A percentile compares a stretch with the other conserved stretches of the same genome.
phyloP scores from a whole-genome alignment of 2,113 vertebrate species.

The Scopus umbretta region DNA sequence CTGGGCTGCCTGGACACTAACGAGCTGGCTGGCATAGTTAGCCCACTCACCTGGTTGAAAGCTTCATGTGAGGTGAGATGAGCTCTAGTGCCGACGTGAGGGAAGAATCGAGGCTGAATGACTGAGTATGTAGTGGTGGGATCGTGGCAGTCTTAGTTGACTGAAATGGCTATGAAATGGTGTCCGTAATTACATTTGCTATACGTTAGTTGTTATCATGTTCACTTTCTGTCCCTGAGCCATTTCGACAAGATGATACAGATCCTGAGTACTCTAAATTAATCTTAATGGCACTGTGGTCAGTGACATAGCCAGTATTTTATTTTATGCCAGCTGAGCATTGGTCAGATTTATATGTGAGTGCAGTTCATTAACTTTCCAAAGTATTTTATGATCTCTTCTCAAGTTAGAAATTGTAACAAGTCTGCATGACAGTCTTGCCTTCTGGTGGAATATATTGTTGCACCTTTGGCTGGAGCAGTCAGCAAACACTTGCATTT shows the following conservation, averaged over 20 bases:
- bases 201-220: constrained; percentile 25
- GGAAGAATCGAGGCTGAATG: neutral
- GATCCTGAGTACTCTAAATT: constrained; percentile 32
- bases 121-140: neutral
- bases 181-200: constrained; percentile 7
- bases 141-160: neutral
- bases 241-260: constrained; percentile 20
- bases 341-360: constrained; percentile 38
- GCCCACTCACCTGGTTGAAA: neutral
- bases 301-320: constrained; percentile 29
- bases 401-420: constrained; percentile 5
- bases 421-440: neutral
- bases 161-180: neutral
- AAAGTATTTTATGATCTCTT: constrained; percentile 34
- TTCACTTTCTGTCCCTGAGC: constrained; percentile 2
- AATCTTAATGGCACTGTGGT: constrained; percentile 33
- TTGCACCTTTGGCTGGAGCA: neutral
- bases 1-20: neutral
- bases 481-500: neutral
- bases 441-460: neutral
- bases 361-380: constrained; percentile 53
- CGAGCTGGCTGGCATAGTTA: neutral
- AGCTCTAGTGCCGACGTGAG: neutral
- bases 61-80: neutral
- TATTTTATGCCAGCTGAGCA: constrained; percentile 22